A percentile compares a stretch with the other conserved stretches of the same genome.
Evolutionary conservation across 2,888 invertebrate genomes (phyloP).

Genomic region (Tachina lurida): DNA sequence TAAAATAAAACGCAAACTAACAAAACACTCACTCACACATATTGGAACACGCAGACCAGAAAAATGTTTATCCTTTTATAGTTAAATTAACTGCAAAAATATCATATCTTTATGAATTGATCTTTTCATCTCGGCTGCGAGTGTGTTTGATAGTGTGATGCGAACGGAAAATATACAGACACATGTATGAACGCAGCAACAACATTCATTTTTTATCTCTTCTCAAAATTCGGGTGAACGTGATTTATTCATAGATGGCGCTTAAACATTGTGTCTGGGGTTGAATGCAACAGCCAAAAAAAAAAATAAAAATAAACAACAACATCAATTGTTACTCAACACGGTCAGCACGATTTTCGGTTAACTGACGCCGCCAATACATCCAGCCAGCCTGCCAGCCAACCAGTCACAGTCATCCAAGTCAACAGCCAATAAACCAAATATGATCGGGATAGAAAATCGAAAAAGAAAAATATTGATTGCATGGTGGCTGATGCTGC

Average conservation of each 20-base stretch:
- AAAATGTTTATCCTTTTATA: conserved; percentile 72
- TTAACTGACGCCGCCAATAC: conserved; percentile 68
- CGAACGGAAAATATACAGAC: conserved; percentile 16
- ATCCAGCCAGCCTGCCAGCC: conserved; percentile 25
- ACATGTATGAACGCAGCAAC: conserved; percentile 16
- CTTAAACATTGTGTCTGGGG: conserved; percentile 71
- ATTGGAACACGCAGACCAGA: conserved; percentile 3
- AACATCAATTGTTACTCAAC: conserved; percentile 65
- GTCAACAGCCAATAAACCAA: conserved; percentile 64
- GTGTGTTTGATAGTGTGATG: conserved; percentile 25
- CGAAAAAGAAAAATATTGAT: conserved; percentile 39
- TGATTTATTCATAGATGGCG: conserved; percentile 74
- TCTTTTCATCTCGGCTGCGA: conserved; percentile 62
- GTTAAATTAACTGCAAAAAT: conserved; percentile 71
- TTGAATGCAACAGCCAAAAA: conserved; percentile 47
- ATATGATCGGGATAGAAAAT: conserved; percentile 68
- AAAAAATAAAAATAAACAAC: neutral
- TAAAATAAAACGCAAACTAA: neutral
- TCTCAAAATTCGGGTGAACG: conserved; percentile 64
- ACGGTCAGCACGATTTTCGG: conserved; percentile 71
- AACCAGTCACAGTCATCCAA: neutral
- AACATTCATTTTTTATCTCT: conserved; percentile 30
- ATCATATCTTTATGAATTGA: conserved; percentile 67
- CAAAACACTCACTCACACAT: conserved; percentile 34
- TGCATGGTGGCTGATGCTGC: conserved; percentile 54